Base-by-base conservation (phyloP, 1,140 invertebrate genomes). In the Leptopilina clavipes region DNA sequence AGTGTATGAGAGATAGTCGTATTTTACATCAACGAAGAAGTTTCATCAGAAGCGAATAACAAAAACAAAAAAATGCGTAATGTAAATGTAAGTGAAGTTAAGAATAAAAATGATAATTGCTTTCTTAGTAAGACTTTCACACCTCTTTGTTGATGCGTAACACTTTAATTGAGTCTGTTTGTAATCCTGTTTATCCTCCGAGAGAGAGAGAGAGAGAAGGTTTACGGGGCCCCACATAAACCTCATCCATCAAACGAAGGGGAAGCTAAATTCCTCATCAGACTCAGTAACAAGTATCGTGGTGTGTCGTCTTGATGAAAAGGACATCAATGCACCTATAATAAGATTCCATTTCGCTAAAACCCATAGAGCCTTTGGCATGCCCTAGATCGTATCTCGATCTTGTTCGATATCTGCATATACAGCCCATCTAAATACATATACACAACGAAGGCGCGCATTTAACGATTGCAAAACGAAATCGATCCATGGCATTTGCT, bases 121-220 rank as follows among this genome's bases (percentile, higher is more conserved):
- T 76, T 45, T 22, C 59, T 65, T 3, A 37, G 59, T 65, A 25
- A 74, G 71, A 54, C 45, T 78, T 77, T 79, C 81, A 74, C 76
- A 79, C 72, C 72, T 75, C 71, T 74, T 54, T 73, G 54, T 59
- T 76, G 79, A 75, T 71, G 74, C 72, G 75, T 81, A 77, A 75
- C 79, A 77, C 75, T 80, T 81, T 86, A 86, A 86, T 86, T 86
- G 84, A 85, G 81, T 80, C 79, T 84, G 82, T 84, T 82, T 81
- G 81, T 82, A 85, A 85, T 85, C 79, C 77, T 77, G 84, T 84
- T 85, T 83, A 85, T 85, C 79, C 77, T 77, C 79, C 84, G 83
- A 82, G 79, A 80, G 81, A 83, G 82, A 84, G 37, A 40, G 37
- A 40, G 37, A 40, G 82, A 79, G 82, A 81, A 80, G 81, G 80